phyloP scores from a whole-genome alignment of 2,888 invertebrate genomes.

The Eledona agricola region DNA sequence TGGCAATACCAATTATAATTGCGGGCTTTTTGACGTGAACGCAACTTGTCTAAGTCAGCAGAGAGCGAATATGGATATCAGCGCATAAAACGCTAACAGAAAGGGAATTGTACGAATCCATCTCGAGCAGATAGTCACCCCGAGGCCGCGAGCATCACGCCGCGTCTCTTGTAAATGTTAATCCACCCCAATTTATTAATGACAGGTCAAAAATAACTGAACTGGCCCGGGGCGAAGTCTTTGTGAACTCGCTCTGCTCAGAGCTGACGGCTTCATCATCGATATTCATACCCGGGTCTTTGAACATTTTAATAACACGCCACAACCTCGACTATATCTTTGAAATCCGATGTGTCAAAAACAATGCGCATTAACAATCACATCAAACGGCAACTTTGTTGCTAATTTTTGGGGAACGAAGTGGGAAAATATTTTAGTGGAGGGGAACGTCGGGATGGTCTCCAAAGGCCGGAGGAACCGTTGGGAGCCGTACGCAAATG shows the following conservation, averaged over 20 bases:
- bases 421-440: too few relatives aligned
- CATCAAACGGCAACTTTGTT: constrained; percentile 40
- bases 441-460: too few relatives aligned
- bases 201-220: constrained; percentile 62
- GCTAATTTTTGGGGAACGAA: constrained; percentile 24
- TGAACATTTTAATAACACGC: constrained; percentile 59
- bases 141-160: constrained; percentile 52
- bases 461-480: constrained; percentile 41
- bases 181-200: constrained; percentile 61
- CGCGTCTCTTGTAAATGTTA: constrained; percentile 57
- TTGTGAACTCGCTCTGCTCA: constrained; percentile 51
- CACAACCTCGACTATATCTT: constrained; percentile 44
- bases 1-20: constrained; percentile 29
- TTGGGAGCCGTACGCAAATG: constrained; percentile 56
- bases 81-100: constrained; percentile 22
- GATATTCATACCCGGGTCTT: constrained; percentile 60
- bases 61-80: constrained; percentile 31
- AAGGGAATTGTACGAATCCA: constrained; percentile 43
- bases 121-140: constrained; percentile 53
- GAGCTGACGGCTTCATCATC: constrained; percentile 54
- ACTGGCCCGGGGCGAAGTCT: constrained; percentile 57
- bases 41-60: constrained; percentile 28
- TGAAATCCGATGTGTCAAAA: constrained; percentile 50
- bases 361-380: constrained; percentile 42
- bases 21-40: constrained; percentile 31